These are phyloP conservation scores for Cryptotis parvus DNA, from an alignment of 2,113 vertebrate genomes.

Conservation along the genomic window DNA sequence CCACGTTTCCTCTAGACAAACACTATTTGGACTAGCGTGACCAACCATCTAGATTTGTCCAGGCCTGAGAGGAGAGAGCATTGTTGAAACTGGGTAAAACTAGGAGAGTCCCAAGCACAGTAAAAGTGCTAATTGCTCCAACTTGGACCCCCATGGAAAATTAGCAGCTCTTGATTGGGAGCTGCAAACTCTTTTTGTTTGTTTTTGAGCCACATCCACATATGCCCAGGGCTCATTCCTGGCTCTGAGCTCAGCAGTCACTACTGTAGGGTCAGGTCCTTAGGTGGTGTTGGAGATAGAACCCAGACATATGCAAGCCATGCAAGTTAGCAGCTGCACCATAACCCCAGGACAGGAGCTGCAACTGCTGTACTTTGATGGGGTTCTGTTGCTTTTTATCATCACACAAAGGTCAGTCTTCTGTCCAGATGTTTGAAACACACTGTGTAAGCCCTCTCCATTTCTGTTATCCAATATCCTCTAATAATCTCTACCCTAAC, in stretches of 20 bases:
- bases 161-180: neutral
- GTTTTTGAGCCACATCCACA: too few species aligned
- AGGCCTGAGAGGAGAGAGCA: neutral
- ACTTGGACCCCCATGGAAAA: neutral
- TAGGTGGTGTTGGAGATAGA: too few species aligned
- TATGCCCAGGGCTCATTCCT: too few species aligned
- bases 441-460: neutral
- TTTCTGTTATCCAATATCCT: neutral
- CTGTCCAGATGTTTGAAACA: neutral
- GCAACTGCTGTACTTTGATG: neutral
- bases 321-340: too few species aligned
- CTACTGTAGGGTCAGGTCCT: too few species aligned
- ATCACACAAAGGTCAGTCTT: neutral
- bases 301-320: too few species aligned
- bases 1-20: slow-evolving; percentile 16
- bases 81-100: neutral
- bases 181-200: too few species aligned
- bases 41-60: neutral
- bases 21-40: neutral
- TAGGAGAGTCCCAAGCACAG: neutral
- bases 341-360: neutral
- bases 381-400: neutral
- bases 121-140: neutral
- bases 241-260: too few species aligned
- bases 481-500: neutral